Evolutionary conservation across 2,113 vertebrate genomes (phyloP), one percentile per base, ranked within the genome.

Genomic region (Clarias batrachus): DNA sequence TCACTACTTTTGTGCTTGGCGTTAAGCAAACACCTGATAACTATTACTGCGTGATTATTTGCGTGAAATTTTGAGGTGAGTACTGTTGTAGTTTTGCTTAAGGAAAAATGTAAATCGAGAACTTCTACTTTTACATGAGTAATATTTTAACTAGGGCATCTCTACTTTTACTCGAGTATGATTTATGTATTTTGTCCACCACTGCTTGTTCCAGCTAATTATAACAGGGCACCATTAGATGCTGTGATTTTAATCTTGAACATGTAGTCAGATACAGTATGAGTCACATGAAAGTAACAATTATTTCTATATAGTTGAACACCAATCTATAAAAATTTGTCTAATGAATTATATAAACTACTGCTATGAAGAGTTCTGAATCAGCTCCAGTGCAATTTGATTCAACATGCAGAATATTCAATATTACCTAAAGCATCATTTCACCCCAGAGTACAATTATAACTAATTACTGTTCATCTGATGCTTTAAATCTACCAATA

Each of bases 391-490:
- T 54, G 14, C 10, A 8, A n/a, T 52, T 41, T 65, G n/a, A 41
- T 85, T 27, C 59, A 27, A 19, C 14, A 27, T 63, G 25, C 59
- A 77, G 57, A 85, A 73, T 19, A 76, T 84, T 76, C 33, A 4
- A 27, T 76, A 52, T 65, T 21, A 85, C 27, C 21, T 23, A 37
- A 52, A 66, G 48, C 60, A 83, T 83, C 48, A 14, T 71, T 83
- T 83, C 66, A 30, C 30, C 30, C 77, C 6, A 66, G 84, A 79
- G 74, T 33, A 85, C 41, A 56, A 17, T 74, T 62, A 17, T 30
- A 60, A 78, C 48, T 82, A 65, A 87, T 37, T 81, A 17, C 33
- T 52, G 79, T 74, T 74, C 68, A 71, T 73, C 79, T 27, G 52
- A 73, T 7, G 11, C 56, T 56, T 77, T 11, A 16, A 87, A 82